Evolutionary conservation across 2,113 vertebrate species (phyloP), one percentile per base, ranked within the genome.

Genomic region (Pungitius pungitius): DNA sequence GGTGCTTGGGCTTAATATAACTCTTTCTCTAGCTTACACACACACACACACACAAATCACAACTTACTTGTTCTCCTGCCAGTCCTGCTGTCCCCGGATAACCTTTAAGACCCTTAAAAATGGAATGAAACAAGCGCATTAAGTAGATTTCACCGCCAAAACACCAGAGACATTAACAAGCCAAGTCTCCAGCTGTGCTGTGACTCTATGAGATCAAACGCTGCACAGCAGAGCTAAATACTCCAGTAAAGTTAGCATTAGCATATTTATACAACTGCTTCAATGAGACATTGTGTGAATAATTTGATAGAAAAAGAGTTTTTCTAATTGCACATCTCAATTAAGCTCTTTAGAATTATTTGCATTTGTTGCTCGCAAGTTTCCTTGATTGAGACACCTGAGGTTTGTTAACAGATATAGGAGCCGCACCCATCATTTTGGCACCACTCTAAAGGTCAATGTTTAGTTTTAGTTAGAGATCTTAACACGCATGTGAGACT

Each of bases 81-180:
- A 85, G 91, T 52, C 97, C 97, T 24, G 61, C 84, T 55, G 88
- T 91, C 17, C 97, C 97, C 6, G 77, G 82, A 92, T 96, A 92
- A 82, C 97, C 97, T 91, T 96, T 97, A 58, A 88, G 88, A 90
- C 97, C 97, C 97, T 99, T 85, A 2, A 88, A 78, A 62, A 52
- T 0, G 26, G 59, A 88, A 84, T 68, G 51, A 82, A 55, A 70
- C 70, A 81, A 26, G 90, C 22, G 2, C 26, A 20, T 47, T 15
- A 0, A 77, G 24, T 12, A 51, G 2, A 58, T 74, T 65, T 62
- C 1, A 33, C 30, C 0, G n/a, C 1, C 30, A 56, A 58, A 59
- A 56, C 52, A 65, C 7, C 27, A 42, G 3, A 39, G 2, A 57
- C 27, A 49, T 20, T 1, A 18, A 45, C 12, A 59, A 45, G 8